Percentiles rank a stretch among this genome's conserved stretches.
phyloP scores from a whole-genome alignment of 2,113 vertebrate species.

The Shinisaurus crocodilurus region DNA sequence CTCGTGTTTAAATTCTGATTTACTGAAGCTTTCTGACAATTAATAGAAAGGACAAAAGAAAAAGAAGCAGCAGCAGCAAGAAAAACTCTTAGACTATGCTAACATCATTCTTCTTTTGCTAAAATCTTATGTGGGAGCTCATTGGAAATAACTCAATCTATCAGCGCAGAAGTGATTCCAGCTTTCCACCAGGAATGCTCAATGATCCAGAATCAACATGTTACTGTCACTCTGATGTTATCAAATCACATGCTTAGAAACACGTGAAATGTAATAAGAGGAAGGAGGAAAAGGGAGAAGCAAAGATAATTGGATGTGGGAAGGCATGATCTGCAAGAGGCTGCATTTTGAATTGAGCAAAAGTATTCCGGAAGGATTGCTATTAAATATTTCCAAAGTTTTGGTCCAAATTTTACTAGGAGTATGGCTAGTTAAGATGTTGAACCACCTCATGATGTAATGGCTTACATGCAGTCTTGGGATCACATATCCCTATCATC shows the following conservation, averaged over 20 bases:
- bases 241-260: background rate
- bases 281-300: background rate
- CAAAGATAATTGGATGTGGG: background rate
- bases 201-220: background rate
- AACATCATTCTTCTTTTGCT: background rate
- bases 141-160: background rate
- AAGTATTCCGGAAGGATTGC: background rate
- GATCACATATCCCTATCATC: background rate
- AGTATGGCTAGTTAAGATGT: background rate
- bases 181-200: background rate
- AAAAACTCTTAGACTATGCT: background rate
- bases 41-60: background rate
- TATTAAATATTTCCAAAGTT: background rate
- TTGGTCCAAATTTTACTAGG: background rate
- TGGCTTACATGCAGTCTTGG: background rate
- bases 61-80: background rate
- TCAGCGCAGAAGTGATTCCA: background rate
- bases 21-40: conserved; percentile 11
- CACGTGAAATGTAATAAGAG: background rate
- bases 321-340: background rate
- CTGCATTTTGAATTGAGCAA: background rate
- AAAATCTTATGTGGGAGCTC: background rate
- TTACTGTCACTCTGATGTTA: background rate
- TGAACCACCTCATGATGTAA: background rate
- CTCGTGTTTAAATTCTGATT: background rate